A percentile compares a stretch with the other conserved stretches of the same genome.
These are phyloP conservation scores for Temnothorax unifasciatus DNA, from an alignment of 2,888 invertebrate genomes.

Conservation along the genomic window DNA sequence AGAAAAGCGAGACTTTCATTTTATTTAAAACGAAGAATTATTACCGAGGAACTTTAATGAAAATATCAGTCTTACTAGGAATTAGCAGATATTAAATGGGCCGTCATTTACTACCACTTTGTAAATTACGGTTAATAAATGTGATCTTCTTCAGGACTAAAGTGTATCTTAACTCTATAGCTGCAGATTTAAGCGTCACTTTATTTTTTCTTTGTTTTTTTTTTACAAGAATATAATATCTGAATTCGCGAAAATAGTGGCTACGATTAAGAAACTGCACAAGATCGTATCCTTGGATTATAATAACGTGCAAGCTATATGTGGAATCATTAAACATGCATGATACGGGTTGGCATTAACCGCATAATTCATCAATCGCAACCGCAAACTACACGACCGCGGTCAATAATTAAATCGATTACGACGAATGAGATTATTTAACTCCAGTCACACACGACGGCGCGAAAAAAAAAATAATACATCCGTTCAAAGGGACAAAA, in stretches of 20 bases:
- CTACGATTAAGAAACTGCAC: not conserved
- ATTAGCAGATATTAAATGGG: not conserved
- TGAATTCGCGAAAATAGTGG: not conserved
- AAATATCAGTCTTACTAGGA: not conserved
- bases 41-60: not conserved
- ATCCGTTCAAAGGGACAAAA: not conserved
- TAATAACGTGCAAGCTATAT: not conserved
- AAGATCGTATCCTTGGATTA: not conserved
- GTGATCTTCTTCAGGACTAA: not conserved
- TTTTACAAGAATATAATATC: not conserved
- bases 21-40: not conserved
- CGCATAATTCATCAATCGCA: slow-evolving; percentile 38
- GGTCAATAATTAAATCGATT: slow-evolving; percentile 44
- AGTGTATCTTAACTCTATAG: not conserved
- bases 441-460: not conserved
- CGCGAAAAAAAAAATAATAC: not conserved
- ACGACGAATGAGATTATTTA: slow-evolving; percentile 4
- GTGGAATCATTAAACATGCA: slow-evolving; percentile 30
- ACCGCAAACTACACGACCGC: not conserved
- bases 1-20: not conserved
- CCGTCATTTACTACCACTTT: not conserved
- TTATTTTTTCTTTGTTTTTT: not conserved
- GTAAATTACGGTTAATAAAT: not conserved
- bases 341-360: slow-evolving; percentile 2
- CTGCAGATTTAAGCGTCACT: not conserved